Evolutionary conservation across 1,140 invertebrate species (phyloP).

Genomic region (Augochlora pura): DNA sequence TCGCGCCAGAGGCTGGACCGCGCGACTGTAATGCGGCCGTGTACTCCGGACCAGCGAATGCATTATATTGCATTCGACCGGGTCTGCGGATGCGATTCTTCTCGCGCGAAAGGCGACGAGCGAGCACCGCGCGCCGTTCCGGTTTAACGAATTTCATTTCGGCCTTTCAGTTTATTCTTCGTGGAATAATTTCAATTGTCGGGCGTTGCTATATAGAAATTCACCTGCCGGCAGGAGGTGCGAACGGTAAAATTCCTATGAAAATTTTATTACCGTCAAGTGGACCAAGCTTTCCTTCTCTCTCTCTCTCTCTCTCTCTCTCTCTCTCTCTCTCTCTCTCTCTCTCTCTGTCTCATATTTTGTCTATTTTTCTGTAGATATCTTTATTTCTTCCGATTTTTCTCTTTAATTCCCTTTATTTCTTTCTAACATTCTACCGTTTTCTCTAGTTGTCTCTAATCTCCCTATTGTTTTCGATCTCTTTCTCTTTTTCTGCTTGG

Average conservation of each 20-base stretch:
- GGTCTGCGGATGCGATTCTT: neutral
- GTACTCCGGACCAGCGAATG: neutral
- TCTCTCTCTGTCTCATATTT: too few relatives aligned
- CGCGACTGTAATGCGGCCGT: neutral
- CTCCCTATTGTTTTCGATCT: too few relatives aligned
- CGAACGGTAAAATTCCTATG: neutral
- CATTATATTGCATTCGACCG: neutral
- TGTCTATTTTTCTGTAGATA: too few relatives aligned
- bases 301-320: too few relatives aligned
- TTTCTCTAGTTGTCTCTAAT: too few relatives aligned
- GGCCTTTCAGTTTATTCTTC: slow-evolving; percentile 2
- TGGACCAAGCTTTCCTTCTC: too few relatives aligned
- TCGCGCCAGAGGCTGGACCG: neutral
- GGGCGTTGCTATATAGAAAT: neutral
- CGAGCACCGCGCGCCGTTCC: neutral
- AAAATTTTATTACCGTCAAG: neutral
- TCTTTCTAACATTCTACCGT: too few relatives aligned
- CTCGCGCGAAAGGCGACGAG: neutral
- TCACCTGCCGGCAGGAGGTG: neutral
- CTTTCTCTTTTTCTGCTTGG: too few relatives aligned
- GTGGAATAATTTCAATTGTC: slow-evolving; percentile 16
- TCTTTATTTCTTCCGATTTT: too few relatives aligned
- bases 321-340: too few relatives aligned
- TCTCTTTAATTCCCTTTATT: too few relatives aligned
- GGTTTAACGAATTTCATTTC: slow-evolving; percentile 3